Percentiles rank a stretch among this genome's conserved stretches.
These are phyloP conservation scores for Hormaphis cornu DNA, from an alignment of 1,140 invertebrate genomes.

Conservation along the genomic window DNA sequence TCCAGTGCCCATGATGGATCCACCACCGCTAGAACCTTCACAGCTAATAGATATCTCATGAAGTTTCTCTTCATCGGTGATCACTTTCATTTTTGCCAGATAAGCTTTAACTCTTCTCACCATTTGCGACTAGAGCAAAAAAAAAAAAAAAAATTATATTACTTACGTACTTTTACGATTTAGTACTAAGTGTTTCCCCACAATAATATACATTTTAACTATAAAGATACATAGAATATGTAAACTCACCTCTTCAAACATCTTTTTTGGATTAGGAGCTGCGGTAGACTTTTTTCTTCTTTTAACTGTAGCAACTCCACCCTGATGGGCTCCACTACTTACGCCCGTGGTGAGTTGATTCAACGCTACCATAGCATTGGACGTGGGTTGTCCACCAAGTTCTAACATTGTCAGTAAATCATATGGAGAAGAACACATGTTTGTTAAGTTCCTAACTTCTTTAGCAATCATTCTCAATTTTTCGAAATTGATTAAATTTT, in stretches of 20 bases:
- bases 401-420: constrained; percentile 48
- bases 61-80: constrained; percentile 81
- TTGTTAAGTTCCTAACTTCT: constrained; percentile 84
- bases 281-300: constrained; percentile 81
- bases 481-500: constrained; percentile 93
- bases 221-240: background rate
- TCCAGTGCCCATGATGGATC: constrained; percentile 45
- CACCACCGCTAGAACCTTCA: constrained; percentile 60
- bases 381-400: constrained; percentile 67
- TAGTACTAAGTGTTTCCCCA: background rate
- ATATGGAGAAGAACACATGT: constrained; percentile 93
- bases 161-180: too few relatives aligned
- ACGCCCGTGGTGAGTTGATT: constrained; percentile 68
- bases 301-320: constrained; percentile 75
- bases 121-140: constrained; percentile 70
- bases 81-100: constrained; percentile 81
- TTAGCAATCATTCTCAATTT: constrained; percentile 98
- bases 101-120: constrained; percentile 91
- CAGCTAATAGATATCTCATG: constrained; percentile 83
- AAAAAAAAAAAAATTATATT: too few relatives aligned
- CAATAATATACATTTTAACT: background rate
- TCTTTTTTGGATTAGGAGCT: constrained; percentile 90
- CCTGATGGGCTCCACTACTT: constrained; percentile 44
- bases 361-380: constrained; percentile 76
- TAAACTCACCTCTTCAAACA: constrained; percentile 78